Conservation (phyloP, 2,888 invertebrate species). For the Xanthia icteritia region DNA sequence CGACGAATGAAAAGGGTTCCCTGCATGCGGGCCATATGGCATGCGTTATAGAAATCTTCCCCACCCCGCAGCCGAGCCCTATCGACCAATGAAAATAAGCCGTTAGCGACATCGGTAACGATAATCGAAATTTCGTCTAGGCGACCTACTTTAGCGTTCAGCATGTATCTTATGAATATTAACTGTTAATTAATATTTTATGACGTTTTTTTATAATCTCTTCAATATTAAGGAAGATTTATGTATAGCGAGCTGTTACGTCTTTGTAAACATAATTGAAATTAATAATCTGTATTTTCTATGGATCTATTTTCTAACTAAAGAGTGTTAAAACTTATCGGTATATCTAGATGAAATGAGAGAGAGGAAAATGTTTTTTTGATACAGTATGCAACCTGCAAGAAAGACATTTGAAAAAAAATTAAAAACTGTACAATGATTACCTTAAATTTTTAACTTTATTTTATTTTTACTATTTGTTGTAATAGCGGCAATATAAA, state of each 20-base stretch:
- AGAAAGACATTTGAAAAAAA: background rate
- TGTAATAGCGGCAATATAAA: too few species aligned
- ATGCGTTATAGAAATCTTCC: too few species aligned
- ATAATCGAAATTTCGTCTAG: background rate
- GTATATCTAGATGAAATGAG: background rate
- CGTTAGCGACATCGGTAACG: background rate
- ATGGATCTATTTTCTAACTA: background rate
- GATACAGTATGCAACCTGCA: background rate
- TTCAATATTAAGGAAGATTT: background rate
- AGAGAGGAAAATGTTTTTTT: background rate
- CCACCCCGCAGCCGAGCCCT: too few species aligned
- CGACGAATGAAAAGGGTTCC: too few species aligned
- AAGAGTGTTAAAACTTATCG: background rate
- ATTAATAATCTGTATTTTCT: background rate
- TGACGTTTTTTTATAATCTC: background rate
- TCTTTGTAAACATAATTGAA: background rate
- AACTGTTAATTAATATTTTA: slow-evolving; percentile 17
- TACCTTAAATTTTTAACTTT: too few species aligned
- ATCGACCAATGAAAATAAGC: too few species aligned
- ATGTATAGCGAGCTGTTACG: background rate
- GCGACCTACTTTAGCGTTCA: too few species aligned
- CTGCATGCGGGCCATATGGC: too few species aligned
- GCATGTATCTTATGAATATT: background rate
- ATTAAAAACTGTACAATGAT: too few species aligned
- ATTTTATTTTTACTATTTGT: too few species aligned